A percentile compares a stretch with the other conserved stretches of the same genome.
phyloP scores from a whole-genome alignment of 2,888 invertebrate genomes.

The Mythimna vitellina region DNA sequence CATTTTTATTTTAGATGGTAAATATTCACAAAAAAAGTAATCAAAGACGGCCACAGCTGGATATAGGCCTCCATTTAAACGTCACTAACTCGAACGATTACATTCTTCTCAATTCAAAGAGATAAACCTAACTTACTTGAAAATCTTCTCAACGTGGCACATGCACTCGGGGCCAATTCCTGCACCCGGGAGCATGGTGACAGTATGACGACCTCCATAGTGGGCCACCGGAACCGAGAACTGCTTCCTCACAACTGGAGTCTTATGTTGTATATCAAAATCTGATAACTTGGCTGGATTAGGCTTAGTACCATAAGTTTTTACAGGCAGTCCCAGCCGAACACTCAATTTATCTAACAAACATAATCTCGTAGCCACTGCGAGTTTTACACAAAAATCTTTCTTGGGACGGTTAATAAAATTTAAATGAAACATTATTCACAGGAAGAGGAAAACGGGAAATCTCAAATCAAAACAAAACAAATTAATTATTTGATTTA shows the following conservation, averaged over 20 bases:
- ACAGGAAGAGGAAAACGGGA: conserved; percentile 83
- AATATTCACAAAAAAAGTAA: neutral
- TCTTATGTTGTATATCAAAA: conserved; percentile 91
- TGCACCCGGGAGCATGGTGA: neutral
- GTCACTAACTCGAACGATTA: neutral
- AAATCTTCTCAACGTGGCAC: neutral
- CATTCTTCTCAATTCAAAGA: neutral
- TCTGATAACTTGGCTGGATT: conserved; percentile 90
- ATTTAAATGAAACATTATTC: conserved; percentile 71
- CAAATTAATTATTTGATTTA: conserved; percentile 45
- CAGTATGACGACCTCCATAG: conserved; percentile 5
- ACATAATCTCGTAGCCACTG: conserved; percentile 83
- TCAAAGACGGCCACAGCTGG: neutral
- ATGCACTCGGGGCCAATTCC: conserved; percentile 5
- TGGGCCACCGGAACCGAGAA: neutral
- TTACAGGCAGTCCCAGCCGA: conserved; percentile 79
- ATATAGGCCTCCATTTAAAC: no score
- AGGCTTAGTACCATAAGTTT: conserved; percentile 76
- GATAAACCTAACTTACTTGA: neutral
- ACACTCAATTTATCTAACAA: conserved; percentile 78
- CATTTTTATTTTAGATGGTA: no score
- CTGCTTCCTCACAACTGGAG: conserved; percentile 82
- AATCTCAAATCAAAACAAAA: neutral
- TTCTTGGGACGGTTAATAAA: conserved; percentile 76
- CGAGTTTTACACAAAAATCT: conserved; percentile 68